A percentile compares a stretch with the other conserved stretches of the same genome.
These are phyloP conservation scores for Anastrepha obliqua DNA, from an alignment of 1,140 invertebrate species.

Conservation along the genomic window DNA sequence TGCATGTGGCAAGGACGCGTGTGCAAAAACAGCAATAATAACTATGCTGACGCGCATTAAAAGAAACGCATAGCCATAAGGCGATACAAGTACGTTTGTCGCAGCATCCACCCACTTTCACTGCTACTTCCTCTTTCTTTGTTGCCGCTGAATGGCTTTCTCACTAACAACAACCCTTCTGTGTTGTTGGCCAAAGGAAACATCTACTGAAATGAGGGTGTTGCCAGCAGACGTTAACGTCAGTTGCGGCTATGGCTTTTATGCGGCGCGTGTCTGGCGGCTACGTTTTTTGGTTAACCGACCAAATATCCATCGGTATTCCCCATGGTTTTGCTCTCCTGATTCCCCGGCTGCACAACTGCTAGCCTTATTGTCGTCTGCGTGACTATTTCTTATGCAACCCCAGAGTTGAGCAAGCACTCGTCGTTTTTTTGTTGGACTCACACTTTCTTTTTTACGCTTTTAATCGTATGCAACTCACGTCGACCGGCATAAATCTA, in stretches of 20 bases:
- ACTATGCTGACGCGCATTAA: conserved; percentile 16
- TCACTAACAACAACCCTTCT: conserved; percentile 20
- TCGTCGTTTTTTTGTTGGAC: not conserved
- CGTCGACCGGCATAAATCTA: conserved; percentile 72
- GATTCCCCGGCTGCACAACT: not conserved
- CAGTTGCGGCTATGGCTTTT: conserved; percentile 65
- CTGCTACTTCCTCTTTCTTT: conserved; percentile 19
- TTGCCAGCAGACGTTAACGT: not conserved
- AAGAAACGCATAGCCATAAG: conserved; percentile 10
- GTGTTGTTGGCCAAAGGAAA: not conserved
- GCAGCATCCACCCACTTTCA: conserved; percentile 36
- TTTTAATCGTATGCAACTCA: conserved; percentile 74
- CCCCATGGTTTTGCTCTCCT: not conserved
- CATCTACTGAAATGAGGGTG: not conserved
- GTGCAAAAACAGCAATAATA: conserved; percentile 41
- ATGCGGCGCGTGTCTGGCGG: conserved; percentile 69
- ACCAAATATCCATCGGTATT: conserved; percentile 69
- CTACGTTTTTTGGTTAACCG: conserved; percentile 64
- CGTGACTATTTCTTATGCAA: conserved; percentile 45
- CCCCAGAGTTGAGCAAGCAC: not conserved
- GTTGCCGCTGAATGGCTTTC: not conserved
- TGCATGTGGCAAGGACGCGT: conserved; percentile 33
- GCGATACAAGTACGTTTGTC: not conserved
- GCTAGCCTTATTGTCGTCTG: conserved; percentile 60
- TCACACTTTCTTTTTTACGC: conserved; percentile 48